Evolutionary conservation across 1,140 invertebrate genomes (phyloP).

Genomic region (Calephelis virginiensis): DNA sequence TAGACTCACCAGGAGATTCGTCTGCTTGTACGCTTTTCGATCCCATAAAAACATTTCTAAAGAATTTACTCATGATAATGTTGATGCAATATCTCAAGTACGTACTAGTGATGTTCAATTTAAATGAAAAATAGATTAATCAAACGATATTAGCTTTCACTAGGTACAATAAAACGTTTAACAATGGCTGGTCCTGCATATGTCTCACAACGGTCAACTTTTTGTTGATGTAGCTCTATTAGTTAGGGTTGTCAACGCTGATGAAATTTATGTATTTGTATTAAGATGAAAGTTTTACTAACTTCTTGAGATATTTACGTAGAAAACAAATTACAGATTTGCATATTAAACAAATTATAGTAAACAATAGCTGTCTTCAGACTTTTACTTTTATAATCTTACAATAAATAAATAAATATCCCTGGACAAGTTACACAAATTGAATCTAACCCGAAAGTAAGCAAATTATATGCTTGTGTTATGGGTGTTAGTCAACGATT

Average conservation of each 20-base stretch:
- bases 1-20: no score
- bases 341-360: no score
- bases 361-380: no score
- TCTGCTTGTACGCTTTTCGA: no score
- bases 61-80: not conserved
- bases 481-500: no score
- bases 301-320: no score
- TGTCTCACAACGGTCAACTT: conserved; percentile 41
- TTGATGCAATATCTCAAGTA: conserved; percentile 3
- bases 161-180: conserved; percentile 57
- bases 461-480: no score
- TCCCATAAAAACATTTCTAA: not conserved
- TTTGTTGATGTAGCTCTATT: conserved; percentile 16
- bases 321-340: no score
- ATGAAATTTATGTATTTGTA: not conserved
- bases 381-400: no score
- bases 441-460: no score
- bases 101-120: conserved; percentile 51
- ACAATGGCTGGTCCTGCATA: conserved; percentile 58
- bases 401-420: no score
- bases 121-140: conserved; percentile 66
- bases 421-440: no score
- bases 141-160: conserved; percentile 63
- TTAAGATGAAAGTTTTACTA: not conserved
- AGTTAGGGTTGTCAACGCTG: not conserved